Percentiles rank a stretch among this genome's conserved stretches.
Conservation (phyloP, 2,888 invertebrate genomes). For the Euplexia lucipara region DNA sequence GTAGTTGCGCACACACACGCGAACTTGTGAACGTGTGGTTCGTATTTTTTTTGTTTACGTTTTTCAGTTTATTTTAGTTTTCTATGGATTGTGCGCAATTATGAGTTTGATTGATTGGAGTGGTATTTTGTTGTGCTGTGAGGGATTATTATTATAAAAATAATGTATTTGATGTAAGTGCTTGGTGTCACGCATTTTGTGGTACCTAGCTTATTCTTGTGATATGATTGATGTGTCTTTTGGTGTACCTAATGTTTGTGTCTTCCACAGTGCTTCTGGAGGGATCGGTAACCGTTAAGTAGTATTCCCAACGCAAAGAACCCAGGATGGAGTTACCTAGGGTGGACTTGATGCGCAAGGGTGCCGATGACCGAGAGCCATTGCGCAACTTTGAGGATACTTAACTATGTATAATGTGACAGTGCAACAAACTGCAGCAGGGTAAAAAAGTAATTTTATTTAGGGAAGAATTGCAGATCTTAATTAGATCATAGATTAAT, state of each 20-base stretch:
- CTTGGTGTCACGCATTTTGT: constrained; percentile 28
- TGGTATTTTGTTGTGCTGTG: constrained; percentile 46
- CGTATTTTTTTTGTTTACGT: constrained; percentile 53
- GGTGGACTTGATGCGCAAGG: constrained; percentile 9
- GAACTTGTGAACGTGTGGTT: constrained; percentile 62
- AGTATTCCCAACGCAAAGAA: too few species aligned
- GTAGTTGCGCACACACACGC: constrained; percentile 68
- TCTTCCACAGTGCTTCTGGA: background rate
- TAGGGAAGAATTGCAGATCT: background rate
- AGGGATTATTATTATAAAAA: constrained; percentile 32
- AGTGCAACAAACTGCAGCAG: background rate
- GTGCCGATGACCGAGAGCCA: background rate
- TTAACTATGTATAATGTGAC: background rate
- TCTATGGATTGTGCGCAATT: constrained; percentile 64
- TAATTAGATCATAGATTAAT: background rate
- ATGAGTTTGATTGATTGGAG: constrained; percentile 60
- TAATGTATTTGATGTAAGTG: constrained; percentile 26
- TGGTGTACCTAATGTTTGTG: background rate
- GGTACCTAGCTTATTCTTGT: background rate
- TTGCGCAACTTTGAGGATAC: background rate
- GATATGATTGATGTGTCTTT: background rate
- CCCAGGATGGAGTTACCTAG: background rate
- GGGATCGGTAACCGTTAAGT: background rate
- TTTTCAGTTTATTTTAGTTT: constrained; percentile 63
- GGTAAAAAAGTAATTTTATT: too few species aligned